Evolutionary conservation across 2,113 vertebrate genomes (phyloP), one percentile per base, ranked within the genome.

Genomic region (Hemiprocne comata): DNA sequence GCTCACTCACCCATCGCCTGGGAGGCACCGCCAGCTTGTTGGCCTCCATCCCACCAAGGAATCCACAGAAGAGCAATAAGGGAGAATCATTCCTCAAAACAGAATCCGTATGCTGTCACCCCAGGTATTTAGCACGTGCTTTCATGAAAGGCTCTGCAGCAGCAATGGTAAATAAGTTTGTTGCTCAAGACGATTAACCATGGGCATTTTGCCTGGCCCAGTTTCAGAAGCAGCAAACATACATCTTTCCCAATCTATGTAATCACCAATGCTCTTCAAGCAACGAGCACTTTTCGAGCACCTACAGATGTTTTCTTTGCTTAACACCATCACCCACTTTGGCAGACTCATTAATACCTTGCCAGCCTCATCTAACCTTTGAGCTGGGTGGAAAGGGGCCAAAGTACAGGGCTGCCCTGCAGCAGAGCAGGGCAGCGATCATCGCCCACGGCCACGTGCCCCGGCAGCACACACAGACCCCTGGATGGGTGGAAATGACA

Each of bases 321-420:
- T 54, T 34, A 82, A 77, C 20, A 94, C 66, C 85, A 19, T 2
- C 2, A 46, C 57, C 40, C 31, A 0, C 71, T 13, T 9, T n/a
- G 90, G 79, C 71, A 70, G 83, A 53, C 20, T 23, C 84, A 14
- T 82, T 58, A 55, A 77, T 65, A 64, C 31, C 55, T 87, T 4
- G 44, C 78, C 96, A 86, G 55, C 40, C 89, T 85, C 91, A 53
- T 25, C 79, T 64, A 89, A 95, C 97, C 97, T 96, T 97, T 97
- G 97, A 94, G 80, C 95, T 83, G 94, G 88, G 95, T 93, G 94
- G 94, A 65, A 95, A 60, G 70, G 0, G 92, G 75, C 79, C 96
- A 89, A 97, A 96, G 96, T 94, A 38, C 94, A 76, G 29, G 0
- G 42, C 23, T 28, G 12, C 79, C n/a, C n/a, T 18, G 1, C 36